Percentiles rank a stretch among this genome's conserved stretches.
phyloP scores from a whole-genome alignment of 2,113 vertebrate species.

The Corythaixoides concolor region DNA sequence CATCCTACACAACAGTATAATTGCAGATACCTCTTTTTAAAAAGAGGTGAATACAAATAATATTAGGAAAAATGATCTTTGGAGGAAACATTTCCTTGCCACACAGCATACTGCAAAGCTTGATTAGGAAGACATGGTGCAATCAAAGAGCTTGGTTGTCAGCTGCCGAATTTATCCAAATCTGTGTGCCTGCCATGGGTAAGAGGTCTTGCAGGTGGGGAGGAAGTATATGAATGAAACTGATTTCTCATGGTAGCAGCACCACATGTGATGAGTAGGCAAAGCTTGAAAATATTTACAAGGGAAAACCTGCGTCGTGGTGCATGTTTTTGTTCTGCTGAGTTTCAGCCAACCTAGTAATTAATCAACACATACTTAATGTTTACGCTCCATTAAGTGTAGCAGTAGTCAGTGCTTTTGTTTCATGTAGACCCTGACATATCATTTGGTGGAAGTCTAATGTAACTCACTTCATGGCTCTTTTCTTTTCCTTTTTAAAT shows the following conservation, averaged over 20 bases:
- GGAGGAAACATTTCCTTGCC: not conserved
- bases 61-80: not conserved
- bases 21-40: not conserved
- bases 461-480: slow-evolving; percentile 68
- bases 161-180: slow-evolving; percentile 7
- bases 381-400: slow-evolving; percentile 67
- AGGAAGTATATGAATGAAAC: not conserved
- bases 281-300: slow-evolving; percentile 13
- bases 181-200: not conserved
- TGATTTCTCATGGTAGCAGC: not conserved
- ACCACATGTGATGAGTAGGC: not conserved
- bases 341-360: slow-evolving; percentile 53
- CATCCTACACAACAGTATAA: not conserved
- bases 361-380: slow-evolving; percentile 67
- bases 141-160: not conserved
- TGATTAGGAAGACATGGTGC: not conserved
- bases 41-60: not conserved
- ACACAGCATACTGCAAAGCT: not conserved
- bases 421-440: slow-evolving; percentile 61
- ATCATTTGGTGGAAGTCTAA: slow-evolving; percentile 68
- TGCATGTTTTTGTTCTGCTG: slow-evolving; percentile 33
- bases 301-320: not conserved
- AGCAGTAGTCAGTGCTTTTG: slow-evolving; percentile 62
- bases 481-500: slow-evolving; percentile 73
- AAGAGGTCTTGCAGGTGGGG: not conserved